Conservation (phyloP, 2,113 vertebrate genomes). For the Tenrec ecaudatus region DNA sequence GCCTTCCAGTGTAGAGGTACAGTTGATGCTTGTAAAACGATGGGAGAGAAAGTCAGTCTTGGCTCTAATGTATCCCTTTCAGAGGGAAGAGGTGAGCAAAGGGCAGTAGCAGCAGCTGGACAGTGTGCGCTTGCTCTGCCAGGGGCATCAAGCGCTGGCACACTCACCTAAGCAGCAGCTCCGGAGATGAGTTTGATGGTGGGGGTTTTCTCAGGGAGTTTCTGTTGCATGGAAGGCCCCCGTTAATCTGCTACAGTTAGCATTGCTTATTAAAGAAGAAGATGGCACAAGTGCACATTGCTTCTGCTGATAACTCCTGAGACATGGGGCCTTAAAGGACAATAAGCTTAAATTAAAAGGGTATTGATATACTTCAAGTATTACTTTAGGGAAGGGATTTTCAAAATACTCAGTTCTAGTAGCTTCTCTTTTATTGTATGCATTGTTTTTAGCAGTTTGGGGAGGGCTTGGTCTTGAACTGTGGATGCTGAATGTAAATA, state of each 20-base stretch:
- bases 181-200: background rate
- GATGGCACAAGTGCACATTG: background rate
- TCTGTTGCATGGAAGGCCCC: background rate
- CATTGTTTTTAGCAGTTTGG: conserved; percentile 37
- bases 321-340: background rate
- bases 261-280: background rate
- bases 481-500: conserved; percentile 24
- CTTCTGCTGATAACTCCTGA: background rate
- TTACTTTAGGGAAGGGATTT: conserved; percentile 34
- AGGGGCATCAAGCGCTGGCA: background rate
- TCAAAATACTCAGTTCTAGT: conserved; percentile 17
- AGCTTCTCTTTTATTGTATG: conserved; percentile 20
- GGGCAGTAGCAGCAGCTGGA: background rate
- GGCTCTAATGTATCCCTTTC: background rate
- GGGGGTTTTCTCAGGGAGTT: background rate
- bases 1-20: background rate
- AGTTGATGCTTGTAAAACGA: background rate
- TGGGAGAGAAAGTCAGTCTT: background rate
- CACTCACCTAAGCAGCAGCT: background rate
- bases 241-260: background rate
- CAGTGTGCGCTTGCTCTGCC: background rate
- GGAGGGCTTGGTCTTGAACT: background rate
- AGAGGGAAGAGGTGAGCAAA: background rate
- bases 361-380: background rate
- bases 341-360: background rate